phyloP scores from a whole-genome alignment of 2,113 vertebrate species.

The Plecturocebus donacophilus region DNA sequence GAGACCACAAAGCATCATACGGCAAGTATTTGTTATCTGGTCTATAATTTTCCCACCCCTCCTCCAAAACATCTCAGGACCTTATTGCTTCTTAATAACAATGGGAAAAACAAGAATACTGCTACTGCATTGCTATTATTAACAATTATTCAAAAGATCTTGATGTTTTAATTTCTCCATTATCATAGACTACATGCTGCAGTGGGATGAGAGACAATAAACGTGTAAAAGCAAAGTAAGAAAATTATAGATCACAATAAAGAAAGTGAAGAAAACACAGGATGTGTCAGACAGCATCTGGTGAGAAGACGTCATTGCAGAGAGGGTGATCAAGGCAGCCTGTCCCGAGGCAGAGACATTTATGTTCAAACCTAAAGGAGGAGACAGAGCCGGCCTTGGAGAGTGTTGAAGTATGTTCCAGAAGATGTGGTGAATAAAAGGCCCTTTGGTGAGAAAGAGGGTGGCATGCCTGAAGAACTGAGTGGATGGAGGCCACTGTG shows the following conservation, averaged over 20 bases:
- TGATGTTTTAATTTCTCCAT: not conserved
- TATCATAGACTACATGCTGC: not conserved
- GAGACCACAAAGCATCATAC: not conserved
- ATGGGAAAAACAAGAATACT: not conserved
- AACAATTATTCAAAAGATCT: not conserved
- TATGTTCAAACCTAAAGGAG: not conserved
- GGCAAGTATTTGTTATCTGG: not conserved
- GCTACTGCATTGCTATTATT: not conserved
- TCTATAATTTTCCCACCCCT: not conserved
- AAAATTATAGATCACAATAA: not conserved
- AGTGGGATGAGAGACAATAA: not conserved
- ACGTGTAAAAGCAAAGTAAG: not conserved
- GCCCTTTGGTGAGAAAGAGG: not conserved
- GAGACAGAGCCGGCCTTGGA: not conserved
- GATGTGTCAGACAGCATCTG: not conserved
- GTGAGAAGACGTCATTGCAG: not conserved
- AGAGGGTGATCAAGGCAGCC: rapidly evolving
- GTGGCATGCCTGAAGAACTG: not conserved
- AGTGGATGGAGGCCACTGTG: not conserved
- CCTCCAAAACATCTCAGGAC: not conserved
- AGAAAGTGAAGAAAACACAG: not conserved
- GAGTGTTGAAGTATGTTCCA: not conserved
- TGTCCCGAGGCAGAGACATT: not conserved
- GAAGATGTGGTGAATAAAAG: not conserved
- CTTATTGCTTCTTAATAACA: not conserved